Evolutionary conservation across 2,113 vertebrate genomes (phyloP), one percentile per base, ranked within the genome.

Genomic region (Formicarius rufipectus): DNA sequence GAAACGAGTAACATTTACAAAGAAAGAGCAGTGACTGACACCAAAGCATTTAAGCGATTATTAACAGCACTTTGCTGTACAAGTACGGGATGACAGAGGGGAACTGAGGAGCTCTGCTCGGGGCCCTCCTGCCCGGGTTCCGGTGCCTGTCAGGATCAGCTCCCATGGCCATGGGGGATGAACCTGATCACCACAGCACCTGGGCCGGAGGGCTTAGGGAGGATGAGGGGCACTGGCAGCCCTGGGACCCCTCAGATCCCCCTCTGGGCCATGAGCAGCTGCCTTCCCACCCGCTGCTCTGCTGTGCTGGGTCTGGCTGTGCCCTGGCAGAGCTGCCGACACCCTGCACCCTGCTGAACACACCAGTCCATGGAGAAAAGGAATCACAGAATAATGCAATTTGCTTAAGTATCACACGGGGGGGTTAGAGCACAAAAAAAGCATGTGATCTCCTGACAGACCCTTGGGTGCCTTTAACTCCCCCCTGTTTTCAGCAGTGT

Each of bases 1-100:
- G 98, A 98, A 98, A 98, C 93, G 94, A 94, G 97, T 97, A 98
- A 98, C 98, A 98, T 98, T 98, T 98, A 97, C 98, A 98, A 96
- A 97, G 97, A 97, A 97, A 97, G 98, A 98, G 98, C 97, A 97
- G 82, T 97, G 97, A 97, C 95, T 96, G 98, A 96, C 98, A 98
- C 79, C 89, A 95, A 94, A 98, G 97, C 97, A 91, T 98, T 98
- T 97, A 96, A 98, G 96, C 94, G 91, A 94, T 97, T 98, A 98
- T 97, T 97, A 98, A 97, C 97, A 97, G 97, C 63, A 97, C 97
- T 97, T 96, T 96, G 94, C 96, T 58, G 83, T 78, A 96, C 92
- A 93, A 97, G 97, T 92, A 50, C 4, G 47, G 69, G 96, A 66
- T 69, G 90, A 56, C 92, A 91, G 93, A 63, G 58, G 82, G 84